Evolutionary conservation across 2,797 vertebrate genomes (phyloP).

Genomic region (Pogonophryne albipinna): DNA sequence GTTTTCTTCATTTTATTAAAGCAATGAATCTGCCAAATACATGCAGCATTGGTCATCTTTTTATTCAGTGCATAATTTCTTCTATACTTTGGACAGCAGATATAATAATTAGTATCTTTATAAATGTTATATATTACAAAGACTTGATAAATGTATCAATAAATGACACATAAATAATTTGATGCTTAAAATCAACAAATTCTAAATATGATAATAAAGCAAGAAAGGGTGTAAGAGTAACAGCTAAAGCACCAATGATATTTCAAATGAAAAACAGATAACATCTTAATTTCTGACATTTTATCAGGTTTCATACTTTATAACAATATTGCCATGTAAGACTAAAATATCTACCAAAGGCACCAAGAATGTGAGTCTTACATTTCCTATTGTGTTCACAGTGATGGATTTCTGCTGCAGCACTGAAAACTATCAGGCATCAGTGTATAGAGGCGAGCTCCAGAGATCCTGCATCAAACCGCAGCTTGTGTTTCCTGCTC

Average conservation of each 20-base stretch:
- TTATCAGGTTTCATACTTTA: conserved; percentile 31
- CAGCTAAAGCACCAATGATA: conserved; percentile 49
- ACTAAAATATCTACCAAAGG: conserved; percentile 65
- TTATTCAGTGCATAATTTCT: conserved; percentile 2
- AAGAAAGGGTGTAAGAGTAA: conserved; percentile 1
- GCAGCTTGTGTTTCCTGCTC: conserved; percentile 6
- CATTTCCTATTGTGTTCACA: conserved; percentile 51
- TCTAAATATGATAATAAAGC: conserved; percentile 31
- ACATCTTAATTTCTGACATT: conserved; percentile 16
- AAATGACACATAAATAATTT: conserved; percentile 32
- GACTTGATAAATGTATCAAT: conserved; percentile 56
- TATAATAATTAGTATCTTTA: conserved; percentile 20
- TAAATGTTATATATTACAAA: conserved; percentile 62
- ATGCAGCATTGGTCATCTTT: conserved; percentile 10
- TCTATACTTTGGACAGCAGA: conserved; percentile 28
- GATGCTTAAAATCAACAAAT: conserved; percentile 33
- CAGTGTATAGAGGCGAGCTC: conserved; percentile 20
- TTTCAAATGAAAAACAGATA: conserved; percentile 17
- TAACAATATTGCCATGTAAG: conserved; percentile 47
- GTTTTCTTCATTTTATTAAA: conserved; percentile 59
- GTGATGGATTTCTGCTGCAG: conserved; percentile 42
- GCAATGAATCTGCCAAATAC: conserved; percentile 39
- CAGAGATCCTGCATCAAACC: conserved; percentile 30
- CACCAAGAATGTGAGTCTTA: conserved; percentile 48
- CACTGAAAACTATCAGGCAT: conserved; percentile 39